Base-by-base conservation (phyloP, 2,888 invertebrate genomes). In the Heliconius erato region DNA sequence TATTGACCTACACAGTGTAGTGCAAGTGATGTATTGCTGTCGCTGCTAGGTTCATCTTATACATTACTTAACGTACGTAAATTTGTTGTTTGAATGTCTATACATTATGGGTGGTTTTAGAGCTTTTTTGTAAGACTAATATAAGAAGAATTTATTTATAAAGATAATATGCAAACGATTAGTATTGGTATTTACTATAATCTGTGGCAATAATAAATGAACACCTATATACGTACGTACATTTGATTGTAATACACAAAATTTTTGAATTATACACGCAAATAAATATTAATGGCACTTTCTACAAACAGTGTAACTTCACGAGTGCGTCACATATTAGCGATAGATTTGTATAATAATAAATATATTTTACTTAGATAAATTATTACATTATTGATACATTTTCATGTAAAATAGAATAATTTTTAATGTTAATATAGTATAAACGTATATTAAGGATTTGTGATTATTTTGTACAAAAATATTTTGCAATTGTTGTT, bases 11-110 rank as follows among this genome's bases (percentile, higher is more conserved):
- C 16, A 49, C 16, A 4, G 49, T 49, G 0, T 49, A 14, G 49
- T 49, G 54, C 54, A 59, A 59, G 23, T 59, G 6, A 23, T 59
- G 14, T 49, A 49, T 49, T 16, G 5, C 7, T 59, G 19, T 54
- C 54, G 54, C 23, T 7, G 54, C 54, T 59, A 89, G 98, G 6
- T 19, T 9, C 23, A 23, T 23, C 9, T 49, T 49, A 49, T 49
- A 16, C 4, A 16, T 49, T 40, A 40, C 40, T 40, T 40, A 40
- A 49, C 16, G 16, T 49, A 49, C 49, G 49, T 49, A 59, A 23
- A 59, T 59, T 49, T 23, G 7, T 59, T 7, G 0, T 59, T 59
- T 7, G 59, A 23, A 19, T 16, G 5, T 16, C 14, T 49, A 49
- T 49, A 16, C 2, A 49, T 49, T 49, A 16, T 49, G 49, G 5